Evolutionary conservation across 2,888 invertebrate species (phyloP).

Genomic region (Dilophus febrilis): DNA sequence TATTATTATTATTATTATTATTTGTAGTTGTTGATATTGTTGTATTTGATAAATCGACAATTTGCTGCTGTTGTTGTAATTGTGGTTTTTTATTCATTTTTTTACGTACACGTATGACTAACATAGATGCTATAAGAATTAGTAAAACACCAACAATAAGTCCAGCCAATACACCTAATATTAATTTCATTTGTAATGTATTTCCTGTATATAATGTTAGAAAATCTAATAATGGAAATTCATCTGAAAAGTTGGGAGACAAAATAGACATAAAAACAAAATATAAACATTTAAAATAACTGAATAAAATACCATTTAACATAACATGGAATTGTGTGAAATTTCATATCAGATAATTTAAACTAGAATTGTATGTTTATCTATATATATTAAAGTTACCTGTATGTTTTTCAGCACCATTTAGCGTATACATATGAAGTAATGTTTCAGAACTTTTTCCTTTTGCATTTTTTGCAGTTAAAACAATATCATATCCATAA

Average conservation of each 20-base stretch:
- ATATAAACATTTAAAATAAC: no score
- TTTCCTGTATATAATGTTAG: conserved; percentile 5
- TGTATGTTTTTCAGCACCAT: conserved; percentile 9
- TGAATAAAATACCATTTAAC: no score
- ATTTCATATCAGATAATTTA: no score
- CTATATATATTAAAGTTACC: conserved; percentile 1
- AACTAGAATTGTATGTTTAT: no score
- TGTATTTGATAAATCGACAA: neutral
- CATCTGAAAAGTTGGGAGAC: neutral
- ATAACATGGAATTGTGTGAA: no score
- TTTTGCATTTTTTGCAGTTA: conserved; percentile 7
- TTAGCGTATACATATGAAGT: conserved; percentile 7
- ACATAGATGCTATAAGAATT: conserved; percentile 1
- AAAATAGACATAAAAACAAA: neutral
- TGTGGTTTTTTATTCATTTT: neutral
- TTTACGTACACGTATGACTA: conserved; percentile 1
- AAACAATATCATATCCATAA: conserved; percentile 7
- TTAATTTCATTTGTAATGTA: conserved; percentile 6
- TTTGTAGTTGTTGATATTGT: no score
- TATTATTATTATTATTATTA: neutral
- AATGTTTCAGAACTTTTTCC: conserved; percentile 6
- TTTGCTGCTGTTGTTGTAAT: no score
- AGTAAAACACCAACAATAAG: conserved; percentile 5
- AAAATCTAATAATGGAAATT: conserved; percentile 5
- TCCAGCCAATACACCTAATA: conserved; percentile 5